Evolutionary conservation across 2,113 vertebrate genomes (phyloP).

Genomic region (Psilopsiagon aymara): DNA sequence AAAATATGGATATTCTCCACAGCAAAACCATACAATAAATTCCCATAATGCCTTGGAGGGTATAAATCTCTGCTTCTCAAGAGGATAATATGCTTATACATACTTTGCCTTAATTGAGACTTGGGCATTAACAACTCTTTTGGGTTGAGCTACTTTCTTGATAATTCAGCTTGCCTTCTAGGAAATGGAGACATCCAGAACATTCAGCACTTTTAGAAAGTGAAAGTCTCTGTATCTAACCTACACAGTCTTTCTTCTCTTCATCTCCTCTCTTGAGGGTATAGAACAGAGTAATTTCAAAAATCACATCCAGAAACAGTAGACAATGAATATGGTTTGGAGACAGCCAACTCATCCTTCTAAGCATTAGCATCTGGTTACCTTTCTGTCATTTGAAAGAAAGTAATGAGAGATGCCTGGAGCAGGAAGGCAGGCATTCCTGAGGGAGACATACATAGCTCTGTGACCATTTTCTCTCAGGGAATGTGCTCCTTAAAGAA

Average conservation of each 20-base stretch:
- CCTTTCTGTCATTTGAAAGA: background rate
- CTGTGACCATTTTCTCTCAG: background rate
- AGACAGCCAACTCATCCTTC: background rate
- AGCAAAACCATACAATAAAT: background rate
- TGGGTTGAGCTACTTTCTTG: background rate
- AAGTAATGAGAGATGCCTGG: background rate
- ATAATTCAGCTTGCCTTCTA: background rate
- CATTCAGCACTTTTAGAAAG: background rate
- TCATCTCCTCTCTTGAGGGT: background rate
- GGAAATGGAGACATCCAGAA: background rate
- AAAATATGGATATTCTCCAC: background rate
- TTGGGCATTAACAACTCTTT: background rate
- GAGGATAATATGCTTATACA: background rate
- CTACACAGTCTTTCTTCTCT: background rate
- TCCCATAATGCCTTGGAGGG: background rate
- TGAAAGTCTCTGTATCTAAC: background rate
- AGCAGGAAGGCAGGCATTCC: background rate
- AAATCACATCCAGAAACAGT: background rate
- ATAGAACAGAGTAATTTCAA: background rate
- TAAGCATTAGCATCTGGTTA: accelerated
- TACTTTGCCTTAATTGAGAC: background rate
- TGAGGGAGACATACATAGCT: background rate
- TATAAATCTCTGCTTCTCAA: background rate
- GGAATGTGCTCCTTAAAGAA: background rate
- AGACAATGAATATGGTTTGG: background rate